phyloP scores from a whole-genome alignment of 2,797 vertebrate genomes.

The Melanotaenia boesemani region DNA sequence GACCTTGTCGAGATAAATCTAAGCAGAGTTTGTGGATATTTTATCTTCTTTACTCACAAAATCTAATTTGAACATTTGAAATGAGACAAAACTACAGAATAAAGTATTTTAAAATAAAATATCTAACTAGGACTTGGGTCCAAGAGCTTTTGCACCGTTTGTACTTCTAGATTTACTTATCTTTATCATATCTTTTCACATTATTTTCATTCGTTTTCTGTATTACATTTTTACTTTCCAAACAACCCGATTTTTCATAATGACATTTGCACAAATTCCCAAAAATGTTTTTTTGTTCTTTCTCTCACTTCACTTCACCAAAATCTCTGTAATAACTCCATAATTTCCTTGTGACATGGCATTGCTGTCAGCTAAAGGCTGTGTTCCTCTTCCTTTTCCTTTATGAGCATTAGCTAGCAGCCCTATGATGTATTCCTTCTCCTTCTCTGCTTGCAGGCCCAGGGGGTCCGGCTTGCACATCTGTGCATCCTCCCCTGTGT shows the following conservation, averaged over 20 bases:
- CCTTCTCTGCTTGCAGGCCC: conserved; percentile 26
- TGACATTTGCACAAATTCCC: conserved; percentile 29
- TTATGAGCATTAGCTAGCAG: conserved; percentile 10
- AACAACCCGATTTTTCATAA: conserved; percentile 2
- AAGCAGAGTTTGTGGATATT: too few species aligned
- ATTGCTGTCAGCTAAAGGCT: conserved; percentile 19
- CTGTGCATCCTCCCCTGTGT: conserved; percentile 37
- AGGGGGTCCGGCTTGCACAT: conserved; percentile 42
- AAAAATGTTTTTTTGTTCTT: conserved; percentile 4
- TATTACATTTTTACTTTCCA: conserved; percentile 7
- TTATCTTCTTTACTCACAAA: too few species aligned
- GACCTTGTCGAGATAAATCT: too few species aligned
- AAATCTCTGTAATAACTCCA: conserved; percentile 12
- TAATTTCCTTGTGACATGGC: conserved; percentile 18
- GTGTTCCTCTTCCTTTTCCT: conserved; percentile 7
- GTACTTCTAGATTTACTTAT: too few species aligned
- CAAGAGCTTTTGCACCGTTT: too few species aligned
- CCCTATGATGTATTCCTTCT: conserved; percentile 25
- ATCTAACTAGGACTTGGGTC: too few species aligned
- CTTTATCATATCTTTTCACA: background rate
- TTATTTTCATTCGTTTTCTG: conserved; percentile 9
- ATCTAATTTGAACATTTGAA: too few species aligned
- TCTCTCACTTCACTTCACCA: background rate
- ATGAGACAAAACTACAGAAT: too few species aligned
- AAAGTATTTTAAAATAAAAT: too few species aligned